A percentile compares a stretch with the other conserved stretches of the same genome.
These are phyloP conservation scores for Daphoenositta chrysoptera DNA, from an alignment of 2,113 vertebrate species.

Conservation along the genomic window DNA sequence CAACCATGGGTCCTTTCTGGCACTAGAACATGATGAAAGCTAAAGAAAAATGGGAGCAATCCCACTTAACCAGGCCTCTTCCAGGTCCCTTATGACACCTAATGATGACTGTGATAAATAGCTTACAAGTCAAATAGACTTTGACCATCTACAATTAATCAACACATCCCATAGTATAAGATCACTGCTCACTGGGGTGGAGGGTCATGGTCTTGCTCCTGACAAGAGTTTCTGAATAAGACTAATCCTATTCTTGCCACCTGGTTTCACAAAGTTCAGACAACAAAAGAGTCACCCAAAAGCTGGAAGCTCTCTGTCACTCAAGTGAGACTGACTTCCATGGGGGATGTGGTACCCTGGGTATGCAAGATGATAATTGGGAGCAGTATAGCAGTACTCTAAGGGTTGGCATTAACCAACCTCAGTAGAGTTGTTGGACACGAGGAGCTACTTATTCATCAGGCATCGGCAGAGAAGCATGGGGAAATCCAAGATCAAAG, in stretches of 20 bases:
- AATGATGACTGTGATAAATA: slow-evolving; percentile 39
- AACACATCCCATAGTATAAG: not conserved
- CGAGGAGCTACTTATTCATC: not conserved
- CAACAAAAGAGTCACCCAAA: not conserved
- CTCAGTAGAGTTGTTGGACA: not conserved
- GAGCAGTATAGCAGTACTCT: not conserved
- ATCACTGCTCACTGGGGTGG: not conserved
- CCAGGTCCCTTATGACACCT: not conserved
- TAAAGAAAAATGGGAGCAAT: not conserved
- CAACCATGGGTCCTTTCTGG: not conserved
- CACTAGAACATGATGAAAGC: not conserved
- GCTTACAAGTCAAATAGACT: slow-evolving; percentile 19
- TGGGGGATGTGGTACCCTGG: not conserved
- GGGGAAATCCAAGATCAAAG: not conserved
- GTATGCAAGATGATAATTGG: not conserved
- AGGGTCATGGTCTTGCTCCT: not conserved
- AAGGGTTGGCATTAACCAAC: not conserved
- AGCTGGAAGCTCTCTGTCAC: not conserved
- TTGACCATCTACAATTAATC: slow-evolving; percentile 30
- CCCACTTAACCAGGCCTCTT: not conserved
- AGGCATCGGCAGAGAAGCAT: not conserved
- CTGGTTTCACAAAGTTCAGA: not conserved
- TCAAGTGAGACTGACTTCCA: not conserved
- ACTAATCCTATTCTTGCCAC: not conserved
- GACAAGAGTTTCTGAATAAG: not conserved